Evolutionary conservation across 2,888 invertebrate genomes (phyloP).

Genomic region (Chydorus sphaericus): DNA sequence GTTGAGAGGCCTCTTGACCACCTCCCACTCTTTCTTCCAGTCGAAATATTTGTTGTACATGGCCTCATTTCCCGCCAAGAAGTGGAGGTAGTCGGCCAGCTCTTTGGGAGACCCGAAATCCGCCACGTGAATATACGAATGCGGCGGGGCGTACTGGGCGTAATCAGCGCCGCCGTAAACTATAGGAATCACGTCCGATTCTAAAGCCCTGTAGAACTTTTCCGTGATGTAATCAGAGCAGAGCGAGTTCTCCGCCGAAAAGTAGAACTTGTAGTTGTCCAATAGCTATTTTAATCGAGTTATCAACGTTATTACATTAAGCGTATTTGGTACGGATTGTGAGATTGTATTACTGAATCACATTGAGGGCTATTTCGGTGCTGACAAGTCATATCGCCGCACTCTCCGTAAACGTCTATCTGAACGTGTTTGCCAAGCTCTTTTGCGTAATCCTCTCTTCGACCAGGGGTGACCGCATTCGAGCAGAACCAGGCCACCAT

Average conservation of each 20-base stretch:
- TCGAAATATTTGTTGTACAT: constrained; percentile 20
- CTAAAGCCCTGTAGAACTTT: constrained; percentile 23
- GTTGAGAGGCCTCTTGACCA: not conserved
- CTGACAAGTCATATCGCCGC: not conserved
- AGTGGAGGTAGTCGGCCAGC: constrained; percentile 20
- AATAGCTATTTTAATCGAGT: too few relatives aligned
- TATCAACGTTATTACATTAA: too few relatives aligned
- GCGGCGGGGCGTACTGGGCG: constrained; percentile 20
- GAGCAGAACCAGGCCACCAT: not conserved
- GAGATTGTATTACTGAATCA: too few relatives aligned
- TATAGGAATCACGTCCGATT: constrained; percentile 23
- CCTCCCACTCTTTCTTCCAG: constrained; percentile 18
- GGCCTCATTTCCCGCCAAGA: constrained; percentile 18
- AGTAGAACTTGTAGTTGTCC: constrained; percentile 17
- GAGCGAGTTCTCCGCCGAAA: constrained; percentile 25
- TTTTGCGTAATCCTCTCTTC: not conserved
- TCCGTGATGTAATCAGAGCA: constrained; percentile 26
- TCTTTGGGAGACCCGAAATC: constrained; percentile 21
- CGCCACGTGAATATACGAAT: constrained; percentile 23
- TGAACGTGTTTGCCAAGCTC: not conserved
- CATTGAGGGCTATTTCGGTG: not conserved
- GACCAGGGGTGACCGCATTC: not conserved
- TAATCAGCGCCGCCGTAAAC: constrained; percentile 24
- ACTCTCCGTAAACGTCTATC: not conserved
- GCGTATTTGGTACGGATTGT: too few relatives aligned